Evolutionary conservation across 2,888 invertebrate genomes (phyloP).

Genomic region (Orthonevra nobilis): DNA sequence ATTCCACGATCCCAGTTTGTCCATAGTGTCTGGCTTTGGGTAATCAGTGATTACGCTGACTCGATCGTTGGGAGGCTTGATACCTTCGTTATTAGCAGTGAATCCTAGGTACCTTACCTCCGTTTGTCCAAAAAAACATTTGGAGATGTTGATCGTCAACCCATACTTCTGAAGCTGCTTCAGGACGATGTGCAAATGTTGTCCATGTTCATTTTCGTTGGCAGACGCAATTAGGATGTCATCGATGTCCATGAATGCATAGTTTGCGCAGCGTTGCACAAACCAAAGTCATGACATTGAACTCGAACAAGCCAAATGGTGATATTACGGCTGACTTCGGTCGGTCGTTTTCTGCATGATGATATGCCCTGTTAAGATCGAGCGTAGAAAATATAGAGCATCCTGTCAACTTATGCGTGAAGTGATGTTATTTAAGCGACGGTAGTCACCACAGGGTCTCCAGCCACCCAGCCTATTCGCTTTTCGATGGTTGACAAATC

Average conservation of each 20-base stretch:
- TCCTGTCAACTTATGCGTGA: background rate
- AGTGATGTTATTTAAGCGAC: background rate
- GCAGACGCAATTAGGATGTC: background rate
- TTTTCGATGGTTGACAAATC: background rate
- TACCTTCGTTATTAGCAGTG: background rate
- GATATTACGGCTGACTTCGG: slow-evolving; percentile 71
- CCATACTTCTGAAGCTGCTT: background rate
- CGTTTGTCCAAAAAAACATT: background rate
- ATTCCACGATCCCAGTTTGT: background rate
- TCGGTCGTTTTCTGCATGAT: slow-evolving; percentile 8
- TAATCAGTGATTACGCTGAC: background rate
- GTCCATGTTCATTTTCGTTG: background rate
- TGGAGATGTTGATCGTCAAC: background rate
- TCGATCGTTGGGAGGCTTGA: background rate
- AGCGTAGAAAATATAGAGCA: slow-evolving; percentile 4
- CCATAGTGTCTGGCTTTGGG: slow-evolving; percentile 3
- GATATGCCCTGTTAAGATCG: slow-evolving; percentile 14
- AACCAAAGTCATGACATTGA: slow-evolving; percentile 74
- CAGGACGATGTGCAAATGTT: background rate
- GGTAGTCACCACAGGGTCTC: slow-evolving; percentile 8
- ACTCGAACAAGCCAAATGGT: slow-evolving; percentile 76
- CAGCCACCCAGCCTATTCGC: background rate
- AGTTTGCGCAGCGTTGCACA: slow-evolving; percentile 75
- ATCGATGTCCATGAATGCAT: slow-evolving; percentile 74
- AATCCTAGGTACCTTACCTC: slow-evolving; percentile 1